These are phyloP conservation scores for Poeciliopsis turrubarensis DNA, from an alignment of 2,113 vertebrate species.

Conservation along the genomic window DNA sequence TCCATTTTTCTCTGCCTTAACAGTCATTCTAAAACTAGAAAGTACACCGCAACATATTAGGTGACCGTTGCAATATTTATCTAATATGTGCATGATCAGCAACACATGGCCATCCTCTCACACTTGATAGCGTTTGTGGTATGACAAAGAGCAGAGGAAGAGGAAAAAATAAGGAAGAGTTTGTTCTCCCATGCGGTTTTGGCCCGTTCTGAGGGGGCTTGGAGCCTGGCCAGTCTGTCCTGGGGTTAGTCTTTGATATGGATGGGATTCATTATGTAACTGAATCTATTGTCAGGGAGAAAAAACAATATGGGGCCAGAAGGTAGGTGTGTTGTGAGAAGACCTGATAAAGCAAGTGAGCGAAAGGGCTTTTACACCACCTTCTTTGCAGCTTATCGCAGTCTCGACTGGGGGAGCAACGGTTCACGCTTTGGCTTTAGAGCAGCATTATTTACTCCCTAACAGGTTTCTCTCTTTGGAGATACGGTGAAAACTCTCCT, in stretches of 20 bases:
- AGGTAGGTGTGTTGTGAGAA: slow-evolving; percentile 47
- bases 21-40: slow-evolving; percentile 34
- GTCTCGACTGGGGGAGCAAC: slow-evolving; percentile 31
- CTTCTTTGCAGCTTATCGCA: slow-evolving; percentile 32
- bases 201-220: slow-evolving; percentile 65
- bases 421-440: slow-evolving; percentile 16
- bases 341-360: slow-evolving; percentile 33
- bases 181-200: slow-evolving; percentile 78
- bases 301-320: slow-evolving; percentile 67
- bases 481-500: not conserved
- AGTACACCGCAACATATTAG: slow-evolving; percentile 69
- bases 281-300: slow-evolving; percentile 75
- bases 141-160: slow-evolving; percentile 70
- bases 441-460: slow-evolving; percentile 14
- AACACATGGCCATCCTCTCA: slow-evolving; percentile 76
- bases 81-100: slow-evolving; percentile 75
- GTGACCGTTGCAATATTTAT: slow-evolving; percentile 67
- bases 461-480: slow-evolving; percentile 27
- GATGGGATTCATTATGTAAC: slow-evolving; percentile 79
- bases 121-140: slow-evolving; percentile 70
- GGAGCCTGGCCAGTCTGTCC: slow-evolving; percentile 69
- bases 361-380: slow-evolving; percentile 23
- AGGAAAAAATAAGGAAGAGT: slow-evolving; percentile 54
- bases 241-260: slow-evolving; percentile 74
- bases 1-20: slow-evolving; percentile 42